Evolutionary conservation across 2,797 vertebrate species (phyloP), one percentile per base, ranked within the genome.

Genomic region (Sphaeramia orbicularis): DNA sequence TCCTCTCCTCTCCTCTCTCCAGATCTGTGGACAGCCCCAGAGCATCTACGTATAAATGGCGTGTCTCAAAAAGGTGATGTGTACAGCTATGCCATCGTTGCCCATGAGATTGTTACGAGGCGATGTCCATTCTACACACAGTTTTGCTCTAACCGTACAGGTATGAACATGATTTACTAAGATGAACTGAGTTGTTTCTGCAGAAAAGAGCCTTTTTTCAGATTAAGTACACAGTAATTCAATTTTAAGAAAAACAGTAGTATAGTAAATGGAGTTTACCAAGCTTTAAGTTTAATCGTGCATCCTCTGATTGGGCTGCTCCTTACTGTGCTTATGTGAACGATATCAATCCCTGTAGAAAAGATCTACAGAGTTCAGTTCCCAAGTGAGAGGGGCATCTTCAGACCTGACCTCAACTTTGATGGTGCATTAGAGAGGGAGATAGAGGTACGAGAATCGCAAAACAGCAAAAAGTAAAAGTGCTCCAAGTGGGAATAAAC

Each of bases 31-130:
- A 98, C 94, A 0, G 95, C 97, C 35, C 97, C 98, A 0, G 98
- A 99, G 75, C 97, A 98, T 72, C 94, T 99, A 14, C 96, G 96
- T 18, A 64, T 85, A 7, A 88, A 92, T 13, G 93, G 89, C 0
- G 80, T 94, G 18, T 99, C 98, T 58, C 98, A 98, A 84, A 99
- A 97, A 83, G 97, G 97, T 0, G 98, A 99, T 0, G 95, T 98
- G 11, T 99, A 98, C 83, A 97, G 97, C 90, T 99, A 95, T 0
- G 96, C 94, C 32, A 96, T 99, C 86, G 97, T 99, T 7, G 94
- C 95, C 6, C 96, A 99, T 63, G 98, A 99, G 92, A 99, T 99
- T 47, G 80, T 98, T 8, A 78, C 95, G 57, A 94, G 98, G 19
- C 90, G 71, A 59, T 76, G 89, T 10, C 94, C 96, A 0, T 99